Base-by-base conservation (phyloP, 2,888 invertebrate genomes). In the Epistrophe grossulariae region DNA sequence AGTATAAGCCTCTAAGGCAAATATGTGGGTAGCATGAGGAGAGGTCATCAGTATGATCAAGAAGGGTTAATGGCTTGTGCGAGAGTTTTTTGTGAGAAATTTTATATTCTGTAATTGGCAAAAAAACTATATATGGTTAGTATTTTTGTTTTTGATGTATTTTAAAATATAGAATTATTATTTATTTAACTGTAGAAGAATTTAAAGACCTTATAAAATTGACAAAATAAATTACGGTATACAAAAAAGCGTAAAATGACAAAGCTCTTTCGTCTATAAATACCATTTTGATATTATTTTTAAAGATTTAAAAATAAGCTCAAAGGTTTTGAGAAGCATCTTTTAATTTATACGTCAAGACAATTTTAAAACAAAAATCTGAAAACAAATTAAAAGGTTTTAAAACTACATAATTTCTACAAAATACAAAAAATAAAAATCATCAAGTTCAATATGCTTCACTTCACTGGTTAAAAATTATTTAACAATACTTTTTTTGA, bases 1-100 rank as follows among this genome's bases (percentile, higher is more conserved):
- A 35, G 17, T 10, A n/a, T n/a, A 55, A 73, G 50, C n/a, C 68
- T 50, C 31, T 17, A 59, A n/a, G 70, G 68, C 62, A 60, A 70
- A 19, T 52, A 40, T 38, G 52, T 60, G 38, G 70, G 70, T 59
- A 8, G 19, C 15, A 55, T 17, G 48, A 35, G 35, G 31, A 28
- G 40, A 71, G 85, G 85, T 81, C 73, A 85, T 85, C 81, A 70
- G 85, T 77, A 82, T 43, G 72, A 77, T 71, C 60, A 77, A 74
- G 50, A 64, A 85, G 82, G 82, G 85, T 85, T 85, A 85, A 85
- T 85, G 78, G 85, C 35, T 71, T 71, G 17, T 52, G 38, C 9
- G 60, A 43, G 60, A 43, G 55, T 57, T 38, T 57, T 38, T 52
- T 50, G 38, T 76, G 55, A 45, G 72, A 66, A 66, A 31, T n/a